Percentiles rank a stretch among this genome's conserved stretches.
These are phyloP conservation scores for Melanostoma scalare DNA, from an alignment of 2,888 invertebrate genomes.

Conservation along the genomic window DNA sequence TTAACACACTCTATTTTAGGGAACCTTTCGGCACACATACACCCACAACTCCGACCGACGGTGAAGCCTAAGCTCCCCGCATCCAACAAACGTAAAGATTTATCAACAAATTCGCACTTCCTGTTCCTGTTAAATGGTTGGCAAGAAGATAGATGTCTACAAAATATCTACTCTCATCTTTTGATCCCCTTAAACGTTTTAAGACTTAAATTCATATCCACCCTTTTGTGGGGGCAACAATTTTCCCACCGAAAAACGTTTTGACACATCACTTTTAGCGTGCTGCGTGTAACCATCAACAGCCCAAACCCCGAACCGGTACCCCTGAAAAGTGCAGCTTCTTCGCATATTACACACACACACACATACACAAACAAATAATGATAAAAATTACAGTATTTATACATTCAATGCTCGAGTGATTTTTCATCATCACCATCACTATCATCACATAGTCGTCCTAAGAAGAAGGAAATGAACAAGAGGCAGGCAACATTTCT, in stretches of 20 bases:
- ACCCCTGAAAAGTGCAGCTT: constrained; percentile 25
- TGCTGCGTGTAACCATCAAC: constrained; percentile 20
- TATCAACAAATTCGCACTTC: constrained; percentile 55
- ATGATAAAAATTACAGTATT: constrained; percentile 62
- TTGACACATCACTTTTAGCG: constrained; percentile 56
- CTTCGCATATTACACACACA: constrained; percentile 7
- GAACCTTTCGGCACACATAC: neutral
- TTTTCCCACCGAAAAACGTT: constrained; percentile 48
- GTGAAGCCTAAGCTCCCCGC: neutral
- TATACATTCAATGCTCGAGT: constrained; percentile 64
- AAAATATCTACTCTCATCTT: constrained; percentile 11
- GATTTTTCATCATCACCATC: constrained; percentile 67
- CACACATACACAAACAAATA: constrained; percentile 27
- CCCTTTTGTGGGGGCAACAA: constrained; percentile 17
- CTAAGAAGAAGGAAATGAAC: constrained; percentile 6
- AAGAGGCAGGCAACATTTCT: constrained; percentile 29
- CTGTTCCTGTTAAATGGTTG: neutral
- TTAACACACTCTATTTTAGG: neutral
- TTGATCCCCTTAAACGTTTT: constrained; percentile 47
- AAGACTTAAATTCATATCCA: constrained; percentile 44
- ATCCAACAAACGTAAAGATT: constrained; percentile 21
- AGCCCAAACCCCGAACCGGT: neutral
- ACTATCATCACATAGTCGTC: constrained; percentile 22
- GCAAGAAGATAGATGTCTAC: constrained; percentile 22
- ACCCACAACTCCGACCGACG: neutral